phyloP scores from a whole-genome alignment of 2,113 vertebrate species.

The Anser cygnoides region DNA sequence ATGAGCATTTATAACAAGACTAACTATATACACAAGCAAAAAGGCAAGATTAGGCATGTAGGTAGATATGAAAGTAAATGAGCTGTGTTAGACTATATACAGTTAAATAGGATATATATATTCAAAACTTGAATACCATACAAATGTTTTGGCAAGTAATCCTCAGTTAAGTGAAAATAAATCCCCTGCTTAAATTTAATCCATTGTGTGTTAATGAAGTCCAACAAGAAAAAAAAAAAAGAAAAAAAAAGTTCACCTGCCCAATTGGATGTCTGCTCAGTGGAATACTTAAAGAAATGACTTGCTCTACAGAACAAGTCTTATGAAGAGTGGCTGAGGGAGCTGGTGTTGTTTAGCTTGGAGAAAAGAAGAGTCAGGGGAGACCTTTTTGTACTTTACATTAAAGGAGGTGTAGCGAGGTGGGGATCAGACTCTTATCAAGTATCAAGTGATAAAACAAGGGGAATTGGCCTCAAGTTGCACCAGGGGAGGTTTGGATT shows the following conservation, averaged over 20 bases:
- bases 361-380: too few species aligned
- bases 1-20: neutral
- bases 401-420: too few species aligned
- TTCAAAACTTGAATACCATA: neutral
- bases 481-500: too few species aligned
- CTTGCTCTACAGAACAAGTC: too few species aligned
- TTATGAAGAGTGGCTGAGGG: too few species aligned
- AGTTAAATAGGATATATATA: neutral
- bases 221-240: neutral
- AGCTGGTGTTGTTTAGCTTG: too few species aligned
- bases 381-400: too few species aligned
- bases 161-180: slow-evolving; percentile 35
- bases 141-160: slow-evolving; percentile 5
- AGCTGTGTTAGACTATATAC: neutral
- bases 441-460: too few species aligned
- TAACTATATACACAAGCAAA: neutral
- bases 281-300: neutral
- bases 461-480: too few species aligned
- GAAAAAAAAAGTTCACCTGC: neutral
- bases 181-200: slow-evolving; percentile 29
- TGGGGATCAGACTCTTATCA: too few species aligned
- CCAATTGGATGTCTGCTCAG: neutral
- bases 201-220: neutral
- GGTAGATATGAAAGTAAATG: neutral
- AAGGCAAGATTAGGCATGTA: neutral